phyloP scores from a whole-genome alignment of 2,888 invertebrate species.

The Cantharis flavilabris region DNA sequence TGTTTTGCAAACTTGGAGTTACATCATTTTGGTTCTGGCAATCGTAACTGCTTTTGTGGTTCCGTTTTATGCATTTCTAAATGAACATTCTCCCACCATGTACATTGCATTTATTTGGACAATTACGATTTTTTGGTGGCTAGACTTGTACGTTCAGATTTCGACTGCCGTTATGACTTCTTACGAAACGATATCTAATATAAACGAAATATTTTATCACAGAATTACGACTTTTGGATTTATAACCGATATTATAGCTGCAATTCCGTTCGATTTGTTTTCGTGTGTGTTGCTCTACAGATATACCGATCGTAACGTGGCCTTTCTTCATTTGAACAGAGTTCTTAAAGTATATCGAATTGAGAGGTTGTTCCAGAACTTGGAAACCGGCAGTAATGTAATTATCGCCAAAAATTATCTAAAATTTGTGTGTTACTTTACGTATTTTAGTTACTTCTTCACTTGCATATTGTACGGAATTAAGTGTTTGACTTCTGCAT shows the following conservation, averaged over 20 bases:
- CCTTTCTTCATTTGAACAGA: conserved; percentile 25
- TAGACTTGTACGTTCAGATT: conserved; percentile 28
- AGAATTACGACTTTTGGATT: conserved; percentile 19
- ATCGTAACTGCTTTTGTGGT: conserved; percentile 5
- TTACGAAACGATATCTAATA: conserved; percentile 10
- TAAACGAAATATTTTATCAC: conserved; percentile 20
- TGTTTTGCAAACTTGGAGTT: conserved; percentile 15
- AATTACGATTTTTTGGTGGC: conserved; percentile 14
- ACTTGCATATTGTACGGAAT: background rate
- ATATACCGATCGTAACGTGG: conserved; percentile 5
- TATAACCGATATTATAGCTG: conserved; percentile 24
- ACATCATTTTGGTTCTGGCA: conserved; percentile 14
- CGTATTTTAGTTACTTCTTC: background rate
- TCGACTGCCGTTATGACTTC: conserved; percentile 26
- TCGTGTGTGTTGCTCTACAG: conserved; percentile 14
- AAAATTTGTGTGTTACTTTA: background rate
- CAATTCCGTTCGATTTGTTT: conserved; percentile 31
- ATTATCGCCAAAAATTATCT: background rate
- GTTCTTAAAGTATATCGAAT: conserved; percentile 29
- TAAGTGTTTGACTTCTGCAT: background rate
- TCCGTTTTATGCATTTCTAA: conserved; percentile 27
- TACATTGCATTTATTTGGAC: conserved; percentile 3
- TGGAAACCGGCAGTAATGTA: background rate
- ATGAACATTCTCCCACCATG: background rate
- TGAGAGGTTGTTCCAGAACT: background rate